phyloP scores from a whole-genome alignment of 2,113 vertebrate genomes.

The Podocnemis expansa region DNA sequence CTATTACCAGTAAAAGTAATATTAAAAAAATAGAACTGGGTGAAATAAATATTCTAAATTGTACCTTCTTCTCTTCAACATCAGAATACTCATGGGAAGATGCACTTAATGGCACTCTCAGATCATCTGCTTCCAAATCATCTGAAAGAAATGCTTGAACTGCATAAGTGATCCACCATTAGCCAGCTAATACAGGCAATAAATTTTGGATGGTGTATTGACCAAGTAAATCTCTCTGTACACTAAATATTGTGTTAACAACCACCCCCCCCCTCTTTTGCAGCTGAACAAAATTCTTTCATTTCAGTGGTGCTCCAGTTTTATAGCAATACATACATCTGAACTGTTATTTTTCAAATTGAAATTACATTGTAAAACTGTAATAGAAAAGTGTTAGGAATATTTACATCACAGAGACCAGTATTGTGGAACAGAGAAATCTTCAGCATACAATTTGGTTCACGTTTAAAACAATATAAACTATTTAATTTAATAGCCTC shows the following conservation, averaged over 20 bases:
- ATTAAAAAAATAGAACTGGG: not conserved
- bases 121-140: not conserved
- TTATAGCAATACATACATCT: not conserved
- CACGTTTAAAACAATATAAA: not conserved
- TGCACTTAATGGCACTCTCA: accelerated
- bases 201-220: not conserved
- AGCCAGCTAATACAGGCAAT: accelerated
- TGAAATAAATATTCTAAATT: not conserved
- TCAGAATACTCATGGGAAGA: not conserved
- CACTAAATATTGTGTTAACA: not conserved
- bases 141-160: not conserved
- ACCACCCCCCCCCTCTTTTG: not conserved
- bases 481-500: not conserved
- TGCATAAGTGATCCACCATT: not conserved
- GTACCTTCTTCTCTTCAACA: constrained; percentile 53
- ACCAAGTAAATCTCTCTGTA: not conserved
- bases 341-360: not conserved
- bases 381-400: not conserved
- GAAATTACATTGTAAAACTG: not conserved
- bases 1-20: not conserved
- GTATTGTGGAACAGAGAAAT: not conserved
- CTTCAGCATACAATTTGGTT: not conserved
- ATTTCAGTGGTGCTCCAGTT: not conserved
- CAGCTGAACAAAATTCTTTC: not conserved
- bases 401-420: not conserved